Conservation (phyloP, 2,888 invertebrate genomes). For the Hermaeophaga mercurialis region DNA sequence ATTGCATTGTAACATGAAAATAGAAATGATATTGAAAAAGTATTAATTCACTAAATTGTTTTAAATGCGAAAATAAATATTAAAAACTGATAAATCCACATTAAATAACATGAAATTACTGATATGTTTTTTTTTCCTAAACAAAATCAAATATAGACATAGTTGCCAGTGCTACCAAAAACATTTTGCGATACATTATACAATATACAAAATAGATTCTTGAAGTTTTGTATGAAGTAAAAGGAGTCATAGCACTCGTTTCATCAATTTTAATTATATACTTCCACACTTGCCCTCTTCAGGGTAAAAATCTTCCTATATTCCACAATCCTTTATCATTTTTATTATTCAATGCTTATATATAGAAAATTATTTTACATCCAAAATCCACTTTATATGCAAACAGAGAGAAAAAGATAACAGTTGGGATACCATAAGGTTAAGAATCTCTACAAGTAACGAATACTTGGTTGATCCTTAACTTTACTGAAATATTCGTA, state of each 20-base stretch:
- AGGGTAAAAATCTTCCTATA: too few relatives aligned
- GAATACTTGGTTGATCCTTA: too few relatives aligned
- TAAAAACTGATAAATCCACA: conserved; percentile 11
- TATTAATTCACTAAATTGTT: conserved; percentile 7
- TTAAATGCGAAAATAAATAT: conserved; percentile 19
- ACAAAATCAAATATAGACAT: conserved; percentile 27
- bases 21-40: conserved; percentile 23
- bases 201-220: conserved; percentile 43
- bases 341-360: too few relatives aligned
- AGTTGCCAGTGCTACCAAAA: conserved; percentile 48
- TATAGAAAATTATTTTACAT: too few relatives aligned
- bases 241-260: conserved; percentile 27
- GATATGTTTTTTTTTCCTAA: conserved; percentile 26
- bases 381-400: too few relatives aligned
- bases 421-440: too few relatives aligned
- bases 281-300: conserved; percentile 18
- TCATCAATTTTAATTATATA: conserved; percentile 7
- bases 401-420: too few relatives aligned
- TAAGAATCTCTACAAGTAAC: too few relatives aligned
- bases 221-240: conserved; percentile 16
- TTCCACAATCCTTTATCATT: too few relatives aligned
- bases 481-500: too few relatives aligned
- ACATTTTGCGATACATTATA: conserved; percentile 46
- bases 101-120: conserved; percentile 29
- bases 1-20: background rate